A percentile compares a stretch with the other conserved stretches of the same genome.
Evolutionary conservation across 1,140 invertebrate genomes (phyloP).

Genomic region (Whitmania pigra): DNA sequence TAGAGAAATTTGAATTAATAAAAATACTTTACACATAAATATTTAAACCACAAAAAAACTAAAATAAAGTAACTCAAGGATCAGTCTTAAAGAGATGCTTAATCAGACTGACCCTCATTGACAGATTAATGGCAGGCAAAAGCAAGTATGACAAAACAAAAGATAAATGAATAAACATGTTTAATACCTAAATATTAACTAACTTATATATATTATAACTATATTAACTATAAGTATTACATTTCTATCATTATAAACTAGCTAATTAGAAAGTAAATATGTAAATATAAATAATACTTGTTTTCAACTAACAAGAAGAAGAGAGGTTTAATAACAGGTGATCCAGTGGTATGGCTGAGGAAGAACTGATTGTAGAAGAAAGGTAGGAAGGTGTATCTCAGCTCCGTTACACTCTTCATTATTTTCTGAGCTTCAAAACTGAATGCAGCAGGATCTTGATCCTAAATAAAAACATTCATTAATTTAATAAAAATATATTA

Average conservation of each 20-base stretch:
- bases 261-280: no score
- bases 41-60: no score
- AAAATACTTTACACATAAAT: no score
- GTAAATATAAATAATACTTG: not conserved
- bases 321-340: conserved; percentile 61
- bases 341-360: conserved; percentile 55
- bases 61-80: no score
- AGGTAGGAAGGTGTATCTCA: conserved; percentile 62
- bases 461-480: conserved; percentile 25
- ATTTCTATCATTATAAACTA: no score
- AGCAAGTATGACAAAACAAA: not conserved
- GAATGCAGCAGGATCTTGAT: conserved; percentile 36
- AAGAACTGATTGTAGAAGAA: conserved; percentile 71
- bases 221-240: no score
- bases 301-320: conserved; percentile 46
- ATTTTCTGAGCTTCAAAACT: conserved; percentile 19
- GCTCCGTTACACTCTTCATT: conserved; percentile 40
- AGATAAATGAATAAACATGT: not conserved
- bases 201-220: no score
- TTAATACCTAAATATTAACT: not conserved
- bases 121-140: no score
- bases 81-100: no score
- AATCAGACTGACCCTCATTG: no score
- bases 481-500: no score
- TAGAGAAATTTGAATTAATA: no score